Evolutionary conservation across 1,140 invertebrate genomes (phyloP).

Genomic region (Conopomorpha cramerella): DNA sequence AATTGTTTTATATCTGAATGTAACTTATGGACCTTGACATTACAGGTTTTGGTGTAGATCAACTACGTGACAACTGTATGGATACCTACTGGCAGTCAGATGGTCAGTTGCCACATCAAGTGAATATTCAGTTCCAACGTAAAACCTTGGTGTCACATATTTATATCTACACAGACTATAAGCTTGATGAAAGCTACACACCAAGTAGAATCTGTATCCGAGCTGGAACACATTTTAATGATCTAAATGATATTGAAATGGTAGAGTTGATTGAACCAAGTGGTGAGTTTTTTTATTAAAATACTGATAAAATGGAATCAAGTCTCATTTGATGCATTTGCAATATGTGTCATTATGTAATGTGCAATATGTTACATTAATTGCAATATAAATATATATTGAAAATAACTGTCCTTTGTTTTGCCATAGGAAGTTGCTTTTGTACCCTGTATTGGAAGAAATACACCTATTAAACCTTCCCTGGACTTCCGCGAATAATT

Average conservation of each 20-base stretch:
- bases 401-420: too few relatives aligned
- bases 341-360: too few relatives aligned
- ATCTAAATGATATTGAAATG: constrained; percentile 96
- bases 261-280: constrained; percentile 92
- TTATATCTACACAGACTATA: constrained; percentile 97
- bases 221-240: constrained; percentile 96
- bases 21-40: too few relatives aligned
- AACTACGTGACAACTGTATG: constrained; percentile 90
- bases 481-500: too few relatives aligned
- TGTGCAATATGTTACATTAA: too few relatives aligned
- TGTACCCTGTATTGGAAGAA: too few relatives aligned
- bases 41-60: constrained; percentile 95
- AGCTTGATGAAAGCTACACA: constrained; percentile 98
- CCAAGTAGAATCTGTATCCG: constrained; percentile 94
- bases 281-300: constrained; percentile 50
- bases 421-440: too few relatives aligned
- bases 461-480: too few relatives aligned
- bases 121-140: constrained; percentile 96
- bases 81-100: constrained; percentile 99
- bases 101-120: constrained; percentile 95
- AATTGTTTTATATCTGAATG: too few relatives aligned
- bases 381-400: too few relatives aligned
- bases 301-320: constrained; percentile 3
- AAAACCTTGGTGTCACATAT: constrained; percentile 96
- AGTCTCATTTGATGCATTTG: too few relatives aligned